A percentile compares a stretch with the other conserved stretches of the same genome.
These are phyloP conservation scores for Ypsolopha sequella DNA, from an alignment of 2,888 invertebrate species.

Conservation along the genomic window DNA sequence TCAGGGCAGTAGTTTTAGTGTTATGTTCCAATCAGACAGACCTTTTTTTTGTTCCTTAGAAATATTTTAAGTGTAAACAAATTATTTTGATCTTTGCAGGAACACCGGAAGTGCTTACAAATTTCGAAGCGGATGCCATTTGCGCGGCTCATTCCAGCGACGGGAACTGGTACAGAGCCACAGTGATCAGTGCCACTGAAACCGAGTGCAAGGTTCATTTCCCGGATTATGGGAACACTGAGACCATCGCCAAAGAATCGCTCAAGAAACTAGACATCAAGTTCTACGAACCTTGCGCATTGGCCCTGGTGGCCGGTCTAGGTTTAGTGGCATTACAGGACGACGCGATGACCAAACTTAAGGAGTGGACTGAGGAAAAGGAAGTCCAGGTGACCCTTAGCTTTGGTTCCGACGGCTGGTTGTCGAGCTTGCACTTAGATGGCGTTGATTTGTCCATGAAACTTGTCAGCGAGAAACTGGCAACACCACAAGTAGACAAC, in stretches of 20 bases:
- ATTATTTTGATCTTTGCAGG: constrained; percentile 23
- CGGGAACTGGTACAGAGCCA: constrained; percentile 79
- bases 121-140: constrained; percentile 58
- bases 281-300: constrained; percentile 51
- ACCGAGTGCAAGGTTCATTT: constrained; percentile 65
- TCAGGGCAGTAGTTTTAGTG: too few species aligned
- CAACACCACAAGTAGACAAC: constrained; percentile 31
- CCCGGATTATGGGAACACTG: constrained; percentile 80
- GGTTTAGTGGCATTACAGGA: constrained; percentile 51
- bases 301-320: constrained; percentile 47
- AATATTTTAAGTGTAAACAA: too few species aligned
- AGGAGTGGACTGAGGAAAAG: constrained; percentile 57
- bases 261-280: constrained; percentile 59
- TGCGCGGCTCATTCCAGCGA: constrained; percentile 75
- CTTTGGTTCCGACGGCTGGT: constrained; percentile 68
- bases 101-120: constrained; percentile 40
- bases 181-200: constrained; percentile 54
- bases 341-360: constrained; percentile 36
- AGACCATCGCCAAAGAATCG: constrained; percentile 55
- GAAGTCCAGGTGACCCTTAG: constrained; percentile 66
- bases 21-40: too few species aligned
- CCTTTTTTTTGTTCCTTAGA: too few species aligned
- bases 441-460: constrained; percentile 64
- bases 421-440: constrained; percentile 60
- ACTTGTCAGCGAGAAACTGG: constrained; percentile 49